Evolutionary conservation across 1,140 invertebrate genomes (phyloP).

Genomic region (Bombus pyrosoma): DNA sequence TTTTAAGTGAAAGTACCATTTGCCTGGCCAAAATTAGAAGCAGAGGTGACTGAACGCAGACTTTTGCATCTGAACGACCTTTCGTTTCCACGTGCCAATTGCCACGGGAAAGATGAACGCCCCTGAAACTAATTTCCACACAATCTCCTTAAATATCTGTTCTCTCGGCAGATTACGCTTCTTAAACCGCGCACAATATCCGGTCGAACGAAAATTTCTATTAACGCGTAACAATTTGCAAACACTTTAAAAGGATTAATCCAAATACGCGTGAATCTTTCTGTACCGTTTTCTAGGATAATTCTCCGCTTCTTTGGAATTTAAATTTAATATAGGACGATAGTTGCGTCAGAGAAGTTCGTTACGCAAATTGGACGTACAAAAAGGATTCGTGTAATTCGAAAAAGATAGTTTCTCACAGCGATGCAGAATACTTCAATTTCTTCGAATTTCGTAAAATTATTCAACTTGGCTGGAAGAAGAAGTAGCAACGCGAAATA

Average conservation of each 20-base stretch:
- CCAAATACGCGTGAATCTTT: background rate
- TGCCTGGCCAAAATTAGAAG: background rate
- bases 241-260: background rate
- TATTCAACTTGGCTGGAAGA: too few species aligned
- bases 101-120: background rate
- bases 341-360: too few species aligned
- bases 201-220: background rate
- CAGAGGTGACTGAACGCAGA: constrained; percentile 14
- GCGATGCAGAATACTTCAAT: too few species aligned
- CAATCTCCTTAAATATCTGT: background rate
- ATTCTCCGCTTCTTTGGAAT: too few species aligned
- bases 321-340: too few species aligned
- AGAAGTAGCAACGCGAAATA: too few species aligned
- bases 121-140: background rate
- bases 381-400: too few species aligned
- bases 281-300: background rate
- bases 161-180: background rate
- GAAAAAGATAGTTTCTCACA: too few species aligned
- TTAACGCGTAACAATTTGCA: background rate
- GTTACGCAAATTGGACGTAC: too few species aligned
- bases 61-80: background rate
- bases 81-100: background rate
- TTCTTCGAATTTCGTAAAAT: too few species aligned
- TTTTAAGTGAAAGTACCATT: constrained; percentile 17
- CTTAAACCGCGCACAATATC: background rate